Evolutionary conservation across 2,888 invertebrate species (phyloP).

Genomic region (Tipula vernalis): DNA sequence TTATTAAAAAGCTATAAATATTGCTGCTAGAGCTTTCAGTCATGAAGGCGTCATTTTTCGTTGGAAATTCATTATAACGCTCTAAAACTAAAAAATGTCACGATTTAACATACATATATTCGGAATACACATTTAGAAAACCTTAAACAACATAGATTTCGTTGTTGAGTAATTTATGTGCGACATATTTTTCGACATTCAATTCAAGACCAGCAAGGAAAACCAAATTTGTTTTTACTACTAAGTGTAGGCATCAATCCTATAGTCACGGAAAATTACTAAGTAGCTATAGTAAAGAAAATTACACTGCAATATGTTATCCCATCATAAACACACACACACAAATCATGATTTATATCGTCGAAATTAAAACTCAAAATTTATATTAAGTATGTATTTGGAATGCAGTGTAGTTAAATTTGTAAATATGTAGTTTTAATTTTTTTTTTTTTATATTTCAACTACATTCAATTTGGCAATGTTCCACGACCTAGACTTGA

Average conservation of each 20-base stretch:
- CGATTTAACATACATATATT: no score
- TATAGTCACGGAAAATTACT: background rate
- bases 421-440: background rate
- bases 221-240: background rate
- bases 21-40: no score
- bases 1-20: no score
- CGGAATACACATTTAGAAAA: no score
- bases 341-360: background rate
- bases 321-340: background rate
- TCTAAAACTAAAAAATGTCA: no score
- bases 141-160: no score
- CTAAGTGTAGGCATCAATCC: background rate
- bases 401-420: background rate
- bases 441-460: background rate
- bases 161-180: no score
- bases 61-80: no score
- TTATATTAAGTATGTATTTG: background rate
- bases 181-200: no score
- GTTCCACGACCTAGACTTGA: constrained; percentile 4
- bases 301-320: background rate
- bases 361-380: background rate
- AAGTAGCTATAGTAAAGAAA: background rate
- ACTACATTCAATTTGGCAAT: background rate
- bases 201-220: no score
- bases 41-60: no score